These are phyloP conservation scores for Agrochola macilenta DNA, from an alignment of 2,888 invertebrate species.

Conservation along the genomic window DNA sequence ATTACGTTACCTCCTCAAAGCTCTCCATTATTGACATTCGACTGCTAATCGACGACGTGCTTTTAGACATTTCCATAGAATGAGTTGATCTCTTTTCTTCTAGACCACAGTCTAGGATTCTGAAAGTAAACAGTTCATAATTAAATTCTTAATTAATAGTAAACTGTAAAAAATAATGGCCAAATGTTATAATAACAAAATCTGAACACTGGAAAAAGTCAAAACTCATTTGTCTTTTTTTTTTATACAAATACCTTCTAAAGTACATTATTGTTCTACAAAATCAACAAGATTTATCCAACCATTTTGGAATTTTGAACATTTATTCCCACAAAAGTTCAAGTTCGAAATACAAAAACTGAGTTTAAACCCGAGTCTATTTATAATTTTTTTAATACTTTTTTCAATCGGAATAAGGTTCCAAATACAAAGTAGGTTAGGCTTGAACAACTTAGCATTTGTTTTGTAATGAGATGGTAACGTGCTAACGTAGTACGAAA, in stretches of 20 bases:
- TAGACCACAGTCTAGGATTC: slow-evolving; percentile 85
- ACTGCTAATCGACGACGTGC: slow-evolving; percentile 88
- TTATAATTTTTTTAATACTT: neutral
- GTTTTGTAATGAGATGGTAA: neutral
- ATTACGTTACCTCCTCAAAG: slow-evolving; percentile 81
- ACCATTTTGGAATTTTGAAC: neutral
- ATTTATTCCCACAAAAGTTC: neutral
- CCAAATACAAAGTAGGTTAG: neutral
- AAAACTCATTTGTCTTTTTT: neutral
- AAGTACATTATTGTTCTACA: neutral
- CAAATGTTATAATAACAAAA: neutral
- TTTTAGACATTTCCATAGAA: slow-evolving; percentile 89
- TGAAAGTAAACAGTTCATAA: slow-evolving; percentile 52
- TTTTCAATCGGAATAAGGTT: neutral
- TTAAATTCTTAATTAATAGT: neutral
- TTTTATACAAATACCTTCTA: neutral
- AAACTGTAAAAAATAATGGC: neutral
- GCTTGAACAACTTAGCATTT: neutral
- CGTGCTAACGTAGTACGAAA: neutral
- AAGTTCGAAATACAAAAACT: neutral
- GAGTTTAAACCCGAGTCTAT: neutral
- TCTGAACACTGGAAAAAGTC: neutral
- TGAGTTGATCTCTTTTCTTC: slow-evolving; percentile 85
- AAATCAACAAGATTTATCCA: neutral
- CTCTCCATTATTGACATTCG: slow-evolving; percentile 85